Evolutionary conservation across 2,797 vertebrate species (phyloP).

Genomic region (Ambastaia sidthimunki): DNA sequence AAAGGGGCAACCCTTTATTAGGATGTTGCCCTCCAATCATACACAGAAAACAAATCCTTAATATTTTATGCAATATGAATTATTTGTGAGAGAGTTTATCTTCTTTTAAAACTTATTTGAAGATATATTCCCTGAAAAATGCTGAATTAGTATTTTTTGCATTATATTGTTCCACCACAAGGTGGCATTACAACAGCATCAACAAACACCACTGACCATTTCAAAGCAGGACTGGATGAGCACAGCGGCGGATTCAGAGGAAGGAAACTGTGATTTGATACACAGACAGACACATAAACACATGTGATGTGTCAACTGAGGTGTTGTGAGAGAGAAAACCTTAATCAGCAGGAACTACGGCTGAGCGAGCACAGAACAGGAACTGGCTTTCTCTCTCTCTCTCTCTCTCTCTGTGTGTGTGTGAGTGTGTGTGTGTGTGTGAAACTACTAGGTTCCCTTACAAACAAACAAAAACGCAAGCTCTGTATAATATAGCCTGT

Average conservation of each 20-base stretch:
- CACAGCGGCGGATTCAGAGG: not conserved
- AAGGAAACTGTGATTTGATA: constrained; percentile 15
- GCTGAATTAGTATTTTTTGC: too few species aligned
- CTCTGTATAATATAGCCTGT: too few species aligned
- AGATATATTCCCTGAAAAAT: too few species aligned
- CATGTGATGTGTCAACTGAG: constrained; percentile 14
- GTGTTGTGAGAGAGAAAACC: not conserved
- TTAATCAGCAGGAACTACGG: constrained; percentile 22
- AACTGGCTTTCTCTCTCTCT: not conserved
- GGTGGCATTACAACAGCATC: not conserved
- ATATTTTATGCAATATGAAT: too few species aligned
- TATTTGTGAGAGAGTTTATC: too few species aligned
- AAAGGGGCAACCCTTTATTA: too few species aligned
- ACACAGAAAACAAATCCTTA: too few species aligned
- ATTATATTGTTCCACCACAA: constrained; percentile 1
- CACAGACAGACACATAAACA: not conserved
- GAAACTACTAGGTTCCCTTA: not conserved
- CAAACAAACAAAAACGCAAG: not conserved
- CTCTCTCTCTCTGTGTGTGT: too few species aligned
- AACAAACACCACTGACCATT: not conserved
- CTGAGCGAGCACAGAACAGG: constrained; percentile 14
- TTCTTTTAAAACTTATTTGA: too few species aligned
- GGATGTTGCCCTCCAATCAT: too few species aligned
- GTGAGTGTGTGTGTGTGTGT: not conserved
- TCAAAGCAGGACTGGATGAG: not conserved